phyloP scores from a whole-genome alignment of 1,140 invertebrate species.

The Diprion similis region DNA sequence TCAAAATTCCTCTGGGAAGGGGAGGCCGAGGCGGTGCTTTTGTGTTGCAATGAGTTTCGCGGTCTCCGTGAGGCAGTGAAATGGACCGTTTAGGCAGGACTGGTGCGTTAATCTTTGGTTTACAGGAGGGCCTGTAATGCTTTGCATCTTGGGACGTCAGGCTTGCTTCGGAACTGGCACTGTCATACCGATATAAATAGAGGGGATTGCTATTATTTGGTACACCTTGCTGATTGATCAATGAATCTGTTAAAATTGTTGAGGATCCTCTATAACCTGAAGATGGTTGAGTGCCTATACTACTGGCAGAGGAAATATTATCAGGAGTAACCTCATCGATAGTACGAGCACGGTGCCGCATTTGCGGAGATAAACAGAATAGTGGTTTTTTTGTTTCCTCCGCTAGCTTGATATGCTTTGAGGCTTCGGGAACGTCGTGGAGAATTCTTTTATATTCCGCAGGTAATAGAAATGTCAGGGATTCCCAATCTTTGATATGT shows the following conservation, averaged over 20 bases:
- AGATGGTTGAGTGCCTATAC: slow-evolving; percentile 79
- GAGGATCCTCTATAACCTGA: slow-evolving; percentile 87
- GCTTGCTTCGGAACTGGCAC: slow-evolving; percentile 73
- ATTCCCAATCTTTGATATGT: slow-evolving; percentile 91
- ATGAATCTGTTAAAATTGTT: slow-evolving; percentile 80
- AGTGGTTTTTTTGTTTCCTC: slow-evolving; percentile 68
- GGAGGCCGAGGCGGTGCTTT: slow-evolving; percentile 74
- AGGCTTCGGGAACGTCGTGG: slow-evolving; percentile 78
- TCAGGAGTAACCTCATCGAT: slow-evolving; percentile 62
- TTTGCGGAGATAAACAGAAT: slow-evolving; percentile 70
- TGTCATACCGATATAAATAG: slow-evolving; percentile 84
- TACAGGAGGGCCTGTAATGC: slow-evolving; percentile 47
- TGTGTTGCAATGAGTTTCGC: slow-evolving; percentile 47
- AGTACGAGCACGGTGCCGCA: slow-evolving; percentile 61
- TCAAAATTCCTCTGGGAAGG: slow-evolving; percentile 73
- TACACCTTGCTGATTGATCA: slow-evolving; percentile 66
- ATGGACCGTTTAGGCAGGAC: slow-evolving; percentile 70
- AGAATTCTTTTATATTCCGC: slow-evolving; percentile 77
- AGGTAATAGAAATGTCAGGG: slow-evolving; percentile 84
- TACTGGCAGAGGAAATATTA: slow-evolving; percentile 71
- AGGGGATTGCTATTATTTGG: slow-evolving; percentile 70
- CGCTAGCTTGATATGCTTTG: slow-evolving; percentile 66
- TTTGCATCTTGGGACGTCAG: slow-evolving; percentile 62
- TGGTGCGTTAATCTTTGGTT: slow-evolving; percentile 58
- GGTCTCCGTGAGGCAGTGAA: slow-evolving; percentile 66